Evolutionary conservation across 2,113 vertebrate species (phyloP), one percentile per base, ranked within the genome.

Genomic region (Pandion haliaetus): DNA sequence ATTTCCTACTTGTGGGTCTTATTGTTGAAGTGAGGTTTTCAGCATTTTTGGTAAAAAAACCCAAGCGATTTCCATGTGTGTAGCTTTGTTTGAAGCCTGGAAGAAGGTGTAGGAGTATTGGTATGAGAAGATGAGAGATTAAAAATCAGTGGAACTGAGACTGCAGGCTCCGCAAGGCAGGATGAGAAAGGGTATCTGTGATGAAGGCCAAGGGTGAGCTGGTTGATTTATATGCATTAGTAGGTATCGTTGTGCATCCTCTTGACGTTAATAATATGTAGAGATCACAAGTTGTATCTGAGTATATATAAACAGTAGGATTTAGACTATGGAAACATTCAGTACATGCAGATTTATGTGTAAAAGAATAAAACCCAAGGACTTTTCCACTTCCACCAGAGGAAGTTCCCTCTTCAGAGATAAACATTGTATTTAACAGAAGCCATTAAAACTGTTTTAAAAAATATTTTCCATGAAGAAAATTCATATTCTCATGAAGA

Each of bases 51-150:
- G 4, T 62, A 5, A 62, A 63, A 63, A 77, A 44, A 2, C 0
- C 7, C 34, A 72, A 78, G 52, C 0, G 2, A 49, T 72, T 86
- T 31, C 31, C 18, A 18, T 13, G 26, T 12, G 7, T 0, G 0
- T 42, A 52, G 65, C 40, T 93, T 82, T 13, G 8, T 82, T 15
- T 74, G 42, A 66, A 74, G 52, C 28, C 16, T 65, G 67, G 13
- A 73, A 58, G 50, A 77, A 76, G 11, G 28, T 3, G 1, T 28
- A 62, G 28, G 16, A 63, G 29, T 42, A 38, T 10, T 50, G 14
- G 11, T 50, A 29, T 4, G 44, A 82, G 76, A 78, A 84, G 31
- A 66, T 5, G 8, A 84, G 66, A 44, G 13, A 28, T 73, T 50
- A 65, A 82, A 82, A 79, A 50, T 25, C 40, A 54, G 80, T 45